Conservation (phyloP, 2,113 vertebrate genomes). For the Axis porcinus region DNA sequence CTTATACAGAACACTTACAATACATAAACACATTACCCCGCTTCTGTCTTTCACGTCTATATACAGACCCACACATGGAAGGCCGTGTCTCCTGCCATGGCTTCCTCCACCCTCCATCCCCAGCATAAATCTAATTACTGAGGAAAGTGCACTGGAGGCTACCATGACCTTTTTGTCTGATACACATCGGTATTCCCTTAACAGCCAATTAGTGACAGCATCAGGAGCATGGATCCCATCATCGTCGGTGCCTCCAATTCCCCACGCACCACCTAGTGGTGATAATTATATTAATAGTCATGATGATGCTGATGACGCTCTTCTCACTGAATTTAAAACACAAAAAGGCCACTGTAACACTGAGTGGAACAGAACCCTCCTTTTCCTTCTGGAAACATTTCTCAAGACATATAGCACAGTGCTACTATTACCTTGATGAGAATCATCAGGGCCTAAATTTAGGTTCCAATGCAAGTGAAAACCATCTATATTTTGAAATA, state of each 20-base stretch:
- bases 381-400: conserved; percentile 20
- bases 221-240: background rate
- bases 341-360: background rate
- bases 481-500: background rate
- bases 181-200: conserved; percentile 39
- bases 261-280: conserved; percentile 55
- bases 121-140: conserved; percentile 18
- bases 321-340: conserved; percentile 51
- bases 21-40: background rate
- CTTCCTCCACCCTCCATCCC: background rate
- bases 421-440: background rate
- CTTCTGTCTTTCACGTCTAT: background rate
- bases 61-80: background rate
- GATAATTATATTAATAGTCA: conserved; percentile 57
- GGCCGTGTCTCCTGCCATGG: background rate
- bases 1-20: background rate
- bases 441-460: background rate
- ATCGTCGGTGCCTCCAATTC: conserved; percentile 14
- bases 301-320: conserved; percentile 14
- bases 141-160: background rate
- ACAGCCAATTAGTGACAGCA: conserved; percentile 51
- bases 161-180: background rate
- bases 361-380: background rate
- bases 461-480: background rate
- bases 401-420: background rate